Conservation (phyloP, 2,113 vertebrate genomes). For the Nothoprocta perdicaria region DNA sequence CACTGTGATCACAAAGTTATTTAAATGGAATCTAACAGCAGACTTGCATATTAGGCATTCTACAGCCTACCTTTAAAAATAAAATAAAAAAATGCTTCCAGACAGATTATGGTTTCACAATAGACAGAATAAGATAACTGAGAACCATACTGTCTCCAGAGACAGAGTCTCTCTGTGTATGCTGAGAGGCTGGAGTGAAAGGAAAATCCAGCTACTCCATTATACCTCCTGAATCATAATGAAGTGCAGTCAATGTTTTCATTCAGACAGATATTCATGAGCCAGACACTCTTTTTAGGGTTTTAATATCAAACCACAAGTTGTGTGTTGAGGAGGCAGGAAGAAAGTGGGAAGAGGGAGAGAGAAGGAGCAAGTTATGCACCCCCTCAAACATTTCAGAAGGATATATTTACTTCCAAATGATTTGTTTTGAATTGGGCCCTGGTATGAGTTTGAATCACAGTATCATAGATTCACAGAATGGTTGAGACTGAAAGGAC, state of each 20-base stretch:
- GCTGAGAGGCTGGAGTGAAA: not conserved
- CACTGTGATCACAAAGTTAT: not conserved
- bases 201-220: slow-evolving; percentile 3
- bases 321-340: not conserved
- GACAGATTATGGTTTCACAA: not conserved
- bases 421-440: not conserved
- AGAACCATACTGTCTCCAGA: slow-evolving; percentile 1
- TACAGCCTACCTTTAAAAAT: not conserved
- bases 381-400: not conserved
- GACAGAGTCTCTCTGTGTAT: not conserved
- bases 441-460: not conserved
- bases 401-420: not conserved
- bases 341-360: rapidly evolving
- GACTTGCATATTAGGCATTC: not conserved
- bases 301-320: not conserved
- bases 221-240: slow-evolving; percentile 23
- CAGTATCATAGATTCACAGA: too few relatives aligned
- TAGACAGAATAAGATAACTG: not conserved
- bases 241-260: slow-evolving; percentile 6
- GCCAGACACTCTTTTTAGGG: not conserved
- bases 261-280: slow-evolving; percentile 36
- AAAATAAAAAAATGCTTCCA: not conserved
- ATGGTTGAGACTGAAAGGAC: too few relatives aligned
- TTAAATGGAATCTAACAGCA: not conserved
- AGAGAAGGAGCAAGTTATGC: not conserved